Evolutionary conservation across 2,888 invertebrate species (phyloP).

Genomic region (Tupiocoris notatus): DNA sequence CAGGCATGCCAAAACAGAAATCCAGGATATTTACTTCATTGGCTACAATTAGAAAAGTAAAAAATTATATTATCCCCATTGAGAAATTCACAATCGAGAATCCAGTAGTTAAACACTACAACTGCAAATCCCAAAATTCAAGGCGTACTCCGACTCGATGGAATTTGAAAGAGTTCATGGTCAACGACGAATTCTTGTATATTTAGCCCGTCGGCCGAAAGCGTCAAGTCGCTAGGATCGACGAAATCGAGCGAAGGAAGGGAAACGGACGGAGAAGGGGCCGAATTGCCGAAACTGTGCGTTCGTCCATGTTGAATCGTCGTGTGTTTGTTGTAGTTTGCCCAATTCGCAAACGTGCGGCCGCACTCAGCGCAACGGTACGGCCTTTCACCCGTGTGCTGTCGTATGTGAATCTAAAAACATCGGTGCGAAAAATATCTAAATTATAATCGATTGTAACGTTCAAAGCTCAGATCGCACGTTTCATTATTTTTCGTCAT

Average conservation of each 20-base stretch:
- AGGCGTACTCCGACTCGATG: too few relatives aligned
- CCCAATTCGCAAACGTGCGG: conserved; percentile 76
- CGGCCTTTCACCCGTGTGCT: conserved; percentile 66
- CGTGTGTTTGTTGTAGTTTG: conserved; percentile 80
- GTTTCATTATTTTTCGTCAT: too few relatives aligned
- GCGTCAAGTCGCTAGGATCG: conserved; percentile 17
- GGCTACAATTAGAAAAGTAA: too few relatives aligned
- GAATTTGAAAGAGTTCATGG: conserved; percentile 4
- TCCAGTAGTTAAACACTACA: too few relatives aligned
- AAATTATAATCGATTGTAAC: neutral
- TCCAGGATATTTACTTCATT: too few relatives aligned
- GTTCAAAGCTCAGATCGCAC: too few relatives aligned
- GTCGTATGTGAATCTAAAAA: conserved; percentile 63
- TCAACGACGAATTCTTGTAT: conserved; percentile 28
- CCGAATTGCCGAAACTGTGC: too few relatives aligned
- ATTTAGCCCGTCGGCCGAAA: conserved; percentile 16
- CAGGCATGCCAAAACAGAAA: too few relatives aligned
- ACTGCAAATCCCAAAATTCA: too few relatives aligned
- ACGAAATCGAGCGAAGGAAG: conserved; percentile 19
- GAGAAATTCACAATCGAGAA: too few relatives aligned
- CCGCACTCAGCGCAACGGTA: conserved; percentile 71
- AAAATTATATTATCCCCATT: too few relatives aligned
- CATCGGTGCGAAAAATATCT: neutral
- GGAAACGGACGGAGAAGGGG: conserved; percentile 9
- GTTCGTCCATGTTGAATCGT: too few relatives aligned